phyloP scores from a whole-genome alignment of 2,797 vertebrate genomes.

The Urosaurus nigricauda region DNA sequence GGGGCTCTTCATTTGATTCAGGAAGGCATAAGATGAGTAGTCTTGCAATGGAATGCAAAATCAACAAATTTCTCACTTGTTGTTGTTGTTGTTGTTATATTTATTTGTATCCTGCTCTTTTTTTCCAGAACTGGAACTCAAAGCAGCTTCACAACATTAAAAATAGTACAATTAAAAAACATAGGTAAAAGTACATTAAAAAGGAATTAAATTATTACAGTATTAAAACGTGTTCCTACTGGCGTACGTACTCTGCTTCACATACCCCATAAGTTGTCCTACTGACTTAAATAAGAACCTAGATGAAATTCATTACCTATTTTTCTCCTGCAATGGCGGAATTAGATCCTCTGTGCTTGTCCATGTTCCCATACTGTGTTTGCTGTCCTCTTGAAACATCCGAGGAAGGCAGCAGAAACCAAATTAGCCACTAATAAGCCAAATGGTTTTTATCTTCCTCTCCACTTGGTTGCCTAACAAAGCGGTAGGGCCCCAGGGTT shows the following conservation, averaged over 20 bases:
- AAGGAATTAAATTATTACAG: no score
- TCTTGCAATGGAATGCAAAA: not conserved
- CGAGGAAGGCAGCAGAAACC: not conserved
- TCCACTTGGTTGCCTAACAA: not conserved
- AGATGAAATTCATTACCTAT: not conserved
- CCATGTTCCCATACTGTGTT: no score
- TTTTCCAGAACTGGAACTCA: no score
- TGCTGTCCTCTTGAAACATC: no score
- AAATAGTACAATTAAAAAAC: no score
- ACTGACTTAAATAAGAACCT: not conserved
- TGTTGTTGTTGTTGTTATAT: no score
- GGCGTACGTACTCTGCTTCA: no score
- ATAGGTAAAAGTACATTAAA: no score
- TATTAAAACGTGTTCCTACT: not conserved
- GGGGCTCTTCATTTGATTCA: not conserved
- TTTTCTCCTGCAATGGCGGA: not conserved
- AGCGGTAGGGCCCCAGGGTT: not conserved
- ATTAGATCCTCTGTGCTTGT: not conserved
- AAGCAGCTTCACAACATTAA: no score
- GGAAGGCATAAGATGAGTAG: not conserved
- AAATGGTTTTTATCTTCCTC: not conserved
- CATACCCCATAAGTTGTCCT: not conserved
- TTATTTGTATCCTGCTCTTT: no score
- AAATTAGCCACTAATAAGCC: not conserved
- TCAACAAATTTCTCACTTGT: not conserved